A percentile compares a stretch with the other conserved stretches of the same genome.
These are phyloP conservation scores for Napeogenes inachia DNA, from an alignment of 2,888 invertebrate genomes.

Conservation along the genomic window DNA sequence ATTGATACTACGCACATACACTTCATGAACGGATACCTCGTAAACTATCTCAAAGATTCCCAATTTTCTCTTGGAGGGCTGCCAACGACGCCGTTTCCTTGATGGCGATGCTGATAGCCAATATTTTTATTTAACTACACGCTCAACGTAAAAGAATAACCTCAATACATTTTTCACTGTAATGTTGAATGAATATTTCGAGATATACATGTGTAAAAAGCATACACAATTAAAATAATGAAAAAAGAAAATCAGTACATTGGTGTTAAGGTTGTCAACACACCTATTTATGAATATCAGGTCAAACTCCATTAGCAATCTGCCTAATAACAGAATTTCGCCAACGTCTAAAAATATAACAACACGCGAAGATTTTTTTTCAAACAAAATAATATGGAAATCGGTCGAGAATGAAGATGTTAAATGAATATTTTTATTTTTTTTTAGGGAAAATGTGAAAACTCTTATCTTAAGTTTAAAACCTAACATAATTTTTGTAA, in stretches of 20 bases:
- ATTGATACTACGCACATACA: constrained; percentile 55
- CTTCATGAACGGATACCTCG: constrained; percentile 41
- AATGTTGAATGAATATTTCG: too few relatives aligned
- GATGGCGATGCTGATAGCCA: constrained; percentile 6
- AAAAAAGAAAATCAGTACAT: too few relatives aligned
- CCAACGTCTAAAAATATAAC: constrained; percentile 24
- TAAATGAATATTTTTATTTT: background rate
- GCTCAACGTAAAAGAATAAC: background rate
- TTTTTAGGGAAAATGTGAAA: too few relatives aligned
- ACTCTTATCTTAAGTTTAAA: too few relatives aligned
- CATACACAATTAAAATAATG: constrained; percentile 2
- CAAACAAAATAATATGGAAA: background rate
- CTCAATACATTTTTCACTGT: too few relatives aligned
- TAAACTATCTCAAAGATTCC: constrained; percentile 47
- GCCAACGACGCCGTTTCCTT: constrained; percentile 22
- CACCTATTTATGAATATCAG: constrained; percentile 15
- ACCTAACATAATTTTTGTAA: too few relatives aligned
- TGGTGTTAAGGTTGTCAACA: constrained; percentile 13
- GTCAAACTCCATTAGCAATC: constrained; percentile 6
- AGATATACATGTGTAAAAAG: too few relatives aligned
- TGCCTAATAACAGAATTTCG: constrained; percentile 15
- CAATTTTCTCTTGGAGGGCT: constrained; percentile 20
- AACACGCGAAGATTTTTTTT: constrained; percentile 19
- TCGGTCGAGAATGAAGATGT: background rate
- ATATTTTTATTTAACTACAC: constrained; percentile 11